These are phyloP conservation scores for Papilio dardanus DNA, from an alignment of 1,140 invertebrate species.

Conservation along the genomic window DNA sequence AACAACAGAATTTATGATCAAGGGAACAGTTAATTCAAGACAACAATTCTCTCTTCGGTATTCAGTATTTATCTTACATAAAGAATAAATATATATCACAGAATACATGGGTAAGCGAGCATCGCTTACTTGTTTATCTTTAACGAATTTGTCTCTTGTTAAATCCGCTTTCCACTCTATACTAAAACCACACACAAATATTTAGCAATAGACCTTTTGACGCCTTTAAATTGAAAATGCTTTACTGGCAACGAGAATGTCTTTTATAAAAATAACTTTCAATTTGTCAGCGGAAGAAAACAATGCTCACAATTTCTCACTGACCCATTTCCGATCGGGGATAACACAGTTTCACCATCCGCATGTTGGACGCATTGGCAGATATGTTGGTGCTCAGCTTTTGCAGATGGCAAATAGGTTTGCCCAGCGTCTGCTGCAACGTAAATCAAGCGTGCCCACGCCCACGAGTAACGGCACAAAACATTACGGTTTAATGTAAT, in stretches of 20 bases:
- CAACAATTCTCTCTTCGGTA: too few species aligned
- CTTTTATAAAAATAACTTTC: slow-evolving; percentile 29
- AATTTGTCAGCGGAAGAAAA: slow-evolving; percentile 26
- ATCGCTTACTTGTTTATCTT: neutral
- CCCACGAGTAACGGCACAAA: slow-evolving; percentile 51
- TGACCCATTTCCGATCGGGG: slow-evolving; percentile 21
- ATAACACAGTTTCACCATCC: slow-evolving; percentile 18
- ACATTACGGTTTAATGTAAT: slow-evolving; percentile 71
- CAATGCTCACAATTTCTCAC: slow-evolving; percentile 22
- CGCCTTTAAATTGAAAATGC: slow-evolving; percentile 17
- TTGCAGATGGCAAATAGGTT: slow-evolving; percentile 37
- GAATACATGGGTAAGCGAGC: neutral
- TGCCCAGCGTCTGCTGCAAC: slow-evolving; percentile 31
- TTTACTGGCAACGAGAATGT: slow-evolving; percentile 4
- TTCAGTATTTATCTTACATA: too few species aligned
- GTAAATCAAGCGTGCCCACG: slow-evolving; percentile 29
- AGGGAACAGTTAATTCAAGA: too few species aligned
- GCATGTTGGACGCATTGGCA: slow-evolving; percentile 7
- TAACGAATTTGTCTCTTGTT: neutral
- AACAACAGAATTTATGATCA: too few species aligned
- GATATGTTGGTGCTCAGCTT: neutral
- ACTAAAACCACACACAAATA: neutral
- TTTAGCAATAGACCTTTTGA: slow-evolving; percentile 16
- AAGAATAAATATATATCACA: too few species aligned
- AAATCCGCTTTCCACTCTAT: neutral